A percentile compares a stretch with the other conserved stretches of the same genome.
These are phyloP conservation scores for Drusus annulatus DNA, from an alignment of 1,140 invertebrate species.

Conservation along the genomic window DNA sequence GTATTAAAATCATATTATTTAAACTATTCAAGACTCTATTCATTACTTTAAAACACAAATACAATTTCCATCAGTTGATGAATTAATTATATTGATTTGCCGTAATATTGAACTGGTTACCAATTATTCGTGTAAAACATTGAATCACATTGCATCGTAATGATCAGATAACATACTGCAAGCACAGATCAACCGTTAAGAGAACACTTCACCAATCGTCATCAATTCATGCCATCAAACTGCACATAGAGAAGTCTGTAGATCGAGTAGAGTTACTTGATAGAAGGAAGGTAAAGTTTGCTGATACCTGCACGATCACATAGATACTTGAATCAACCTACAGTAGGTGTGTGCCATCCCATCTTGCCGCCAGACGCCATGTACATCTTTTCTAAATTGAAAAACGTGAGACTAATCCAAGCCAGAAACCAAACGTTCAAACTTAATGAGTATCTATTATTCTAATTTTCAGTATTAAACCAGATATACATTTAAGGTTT, in stretches of 20 bases:
- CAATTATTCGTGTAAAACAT: too few relatives aligned
- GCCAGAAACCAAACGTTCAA: background rate
- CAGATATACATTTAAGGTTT: background rate
- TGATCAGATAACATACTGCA: background rate
- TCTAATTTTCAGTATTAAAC: conserved; percentile 32
- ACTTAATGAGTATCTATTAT: conserved; percentile 37
- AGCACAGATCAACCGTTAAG: background rate
- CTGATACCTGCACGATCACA: conserved; percentile 58
- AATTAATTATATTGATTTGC: too few relatives aligned
- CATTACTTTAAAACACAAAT: too few relatives aligned
- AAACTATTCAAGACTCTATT: too few relatives aligned
- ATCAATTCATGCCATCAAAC: conserved; percentile 51
- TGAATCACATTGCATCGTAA: too few relatives aligned
- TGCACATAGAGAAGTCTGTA: conserved; percentile 57
- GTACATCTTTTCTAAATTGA: conserved; percentile 44
- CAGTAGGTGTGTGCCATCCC: conserved; percentile 47
- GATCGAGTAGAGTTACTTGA: conserved; percentile 50
- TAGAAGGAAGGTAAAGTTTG: conserved; percentile 40
- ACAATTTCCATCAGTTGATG: too few relatives aligned
- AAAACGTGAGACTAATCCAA: conserved; percentile 14
- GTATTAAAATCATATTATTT: too few relatives aligned
- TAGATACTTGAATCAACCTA: conserved; percentile 45
- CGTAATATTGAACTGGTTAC: too few relatives aligned
- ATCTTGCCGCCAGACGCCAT: conserved; percentile 50
- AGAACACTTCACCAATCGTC: background rate